These are phyloP conservation scores for Cepaea nemoralis DNA, from an alignment of 1,140 invertebrate genomes.

Conservation along the genomic window DNA sequence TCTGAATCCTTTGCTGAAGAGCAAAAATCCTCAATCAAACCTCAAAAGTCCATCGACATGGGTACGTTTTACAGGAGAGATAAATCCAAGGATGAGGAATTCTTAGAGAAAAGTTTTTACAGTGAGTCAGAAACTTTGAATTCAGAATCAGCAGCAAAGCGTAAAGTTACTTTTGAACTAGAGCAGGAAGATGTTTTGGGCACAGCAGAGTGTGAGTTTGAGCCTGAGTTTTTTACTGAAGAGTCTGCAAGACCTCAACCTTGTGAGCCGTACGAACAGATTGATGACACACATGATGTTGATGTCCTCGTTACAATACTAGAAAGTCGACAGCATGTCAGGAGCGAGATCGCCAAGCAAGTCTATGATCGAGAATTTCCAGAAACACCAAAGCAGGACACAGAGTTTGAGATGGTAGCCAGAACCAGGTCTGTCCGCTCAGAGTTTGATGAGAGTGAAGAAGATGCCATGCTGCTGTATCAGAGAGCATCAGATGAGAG, in stretches of 20 bases:
- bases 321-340: slow-evolving; percentile 56
- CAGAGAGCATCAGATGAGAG: not conserved
- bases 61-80: slow-evolving; percentile 62
- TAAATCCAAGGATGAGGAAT: slow-evolving; percentile 39
- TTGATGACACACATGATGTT: slow-evolving; percentile 60
- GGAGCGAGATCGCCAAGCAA: slow-evolving; percentile 45
- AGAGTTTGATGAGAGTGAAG: slow-evolving; percentile 42
- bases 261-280: slow-evolving; percentile 65
- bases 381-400: slow-evolving; percentile 40
- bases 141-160: slow-evolving; percentile 29
- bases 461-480: slow-evolving; percentile 38
- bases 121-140: slow-evolving; percentile 32
- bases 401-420: slow-evolving; percentile 9
- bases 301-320: slow-evolving; percentile 62
- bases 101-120: slow-evolving; percentile 34
- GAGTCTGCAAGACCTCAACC: not conserved
- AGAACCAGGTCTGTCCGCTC: not conserved
- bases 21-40: slow-evolving; percentile 45
- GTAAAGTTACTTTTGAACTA: slow-evolving; percentile 51
- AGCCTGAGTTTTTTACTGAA: slow-evolving; percentile 31
- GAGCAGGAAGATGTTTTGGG: slow-evolving; percentile 41
- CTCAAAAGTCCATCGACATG: slow-evolving; percentile 60
- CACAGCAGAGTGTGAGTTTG: slow-evolving; percentile 19
- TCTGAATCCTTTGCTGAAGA: slow-evolving; percentile 62
- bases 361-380: slow-evolving; percentile 42